Percentiles rank a stretch among this genome's conserved stretches.
Conservation (phyloP, 1,140 invertebrate genomes). For the Trichoplusia ni region DNA sequence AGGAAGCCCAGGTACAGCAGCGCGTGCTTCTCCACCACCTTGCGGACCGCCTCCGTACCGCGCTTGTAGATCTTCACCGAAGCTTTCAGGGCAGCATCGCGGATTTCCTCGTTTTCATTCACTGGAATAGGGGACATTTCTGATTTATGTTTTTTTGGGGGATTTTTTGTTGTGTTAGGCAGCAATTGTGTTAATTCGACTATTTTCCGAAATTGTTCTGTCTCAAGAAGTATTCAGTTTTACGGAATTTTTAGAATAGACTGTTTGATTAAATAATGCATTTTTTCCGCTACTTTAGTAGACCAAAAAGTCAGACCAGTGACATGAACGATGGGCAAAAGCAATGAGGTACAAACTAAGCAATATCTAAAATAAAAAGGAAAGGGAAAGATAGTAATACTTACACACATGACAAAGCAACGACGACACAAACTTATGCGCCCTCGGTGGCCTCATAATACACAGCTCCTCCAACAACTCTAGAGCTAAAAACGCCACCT, state of each 20-base stretch:
- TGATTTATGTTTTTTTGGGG: neutral
- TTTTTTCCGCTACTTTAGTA: no score
- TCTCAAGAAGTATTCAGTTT: no score
- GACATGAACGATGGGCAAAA: no score
- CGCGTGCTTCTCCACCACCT: constrained; percentile 92
- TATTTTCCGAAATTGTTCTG: no score
- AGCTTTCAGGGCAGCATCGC: constrained; percentile 89
- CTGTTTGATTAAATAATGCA: no score
- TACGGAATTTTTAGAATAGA: no score
- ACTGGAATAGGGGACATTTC: constrained; percentile 81
- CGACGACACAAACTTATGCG: constrained; percentile 71
- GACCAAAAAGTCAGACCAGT: no score
- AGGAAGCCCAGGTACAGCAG: constrained; percentile 89
- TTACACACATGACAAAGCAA: constrained; percentile 73
- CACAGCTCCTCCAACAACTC: constrained; percentile 91
- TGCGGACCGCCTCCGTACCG: constrained; percentile 83
- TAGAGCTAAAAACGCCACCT: constrained; percentile 85
- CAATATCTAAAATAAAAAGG: neutral
- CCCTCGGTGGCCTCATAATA: constrained; percentile 89
- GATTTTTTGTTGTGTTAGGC: no score
- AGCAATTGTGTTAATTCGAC: no score
- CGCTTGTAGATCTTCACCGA: constrained; percentile 90
- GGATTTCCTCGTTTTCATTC: constrained; percentile 79
- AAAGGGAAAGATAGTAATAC: constrained; percentile 38
- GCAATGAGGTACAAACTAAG: no score